Conservation (phyloP, 2,113 vertebrate genomes). For the Aspiorhynchus laticeps region DNA sequence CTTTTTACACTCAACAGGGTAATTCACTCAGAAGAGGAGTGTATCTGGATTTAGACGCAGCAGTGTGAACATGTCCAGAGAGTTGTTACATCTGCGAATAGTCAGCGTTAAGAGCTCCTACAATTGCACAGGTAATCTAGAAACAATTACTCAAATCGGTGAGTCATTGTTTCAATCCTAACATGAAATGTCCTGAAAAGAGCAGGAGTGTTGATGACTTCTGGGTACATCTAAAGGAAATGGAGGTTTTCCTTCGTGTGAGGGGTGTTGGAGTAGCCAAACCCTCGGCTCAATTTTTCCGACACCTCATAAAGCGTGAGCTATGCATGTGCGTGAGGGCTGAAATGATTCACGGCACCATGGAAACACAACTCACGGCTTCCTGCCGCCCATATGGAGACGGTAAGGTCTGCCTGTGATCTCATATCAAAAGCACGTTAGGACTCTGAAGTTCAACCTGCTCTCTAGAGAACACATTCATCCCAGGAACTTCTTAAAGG, state of each 20-base stretch:
- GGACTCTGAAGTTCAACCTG: conserved; percentile 15
- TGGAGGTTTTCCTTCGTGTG: not conserved
- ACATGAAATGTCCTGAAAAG: not conserved
- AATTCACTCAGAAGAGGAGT: not conserved
- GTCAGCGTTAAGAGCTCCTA: not conserved
- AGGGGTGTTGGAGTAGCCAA: conserved; percentile 10
- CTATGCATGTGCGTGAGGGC: conserved; percentile 19
- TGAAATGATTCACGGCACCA: conserved; percentile 44
- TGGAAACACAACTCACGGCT: conserved; percentile 47
- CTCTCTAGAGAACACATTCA: conserved; percentile 19
- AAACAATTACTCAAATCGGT: not conserved
- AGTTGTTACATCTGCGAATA: not conserved
- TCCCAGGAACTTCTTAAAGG: conserved; percentile 12
- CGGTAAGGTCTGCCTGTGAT: conserved; percentile 47
- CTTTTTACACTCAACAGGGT: not conserved
- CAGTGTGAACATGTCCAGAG: not conserved
- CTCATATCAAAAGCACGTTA: conserved; percentile 49
- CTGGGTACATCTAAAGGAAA: conserved; percentile 16
- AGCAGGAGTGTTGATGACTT: not conserved
- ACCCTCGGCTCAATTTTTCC: conserved; percentile 9
- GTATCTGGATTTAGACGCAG: not conserved
- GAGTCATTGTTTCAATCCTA: not conserved
- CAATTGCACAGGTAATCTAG: not conserved
- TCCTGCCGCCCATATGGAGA: conserved; percentile 49
- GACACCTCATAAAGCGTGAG: conserved; percentile 32